Percentiles rank a stretch among this genome's conserved stretches.
These are phyloP conservation scores for Mactromeris polynyma DNA, from an alignment of 2,888 invertebrate species.

Conservation along the genomic window DNA sequence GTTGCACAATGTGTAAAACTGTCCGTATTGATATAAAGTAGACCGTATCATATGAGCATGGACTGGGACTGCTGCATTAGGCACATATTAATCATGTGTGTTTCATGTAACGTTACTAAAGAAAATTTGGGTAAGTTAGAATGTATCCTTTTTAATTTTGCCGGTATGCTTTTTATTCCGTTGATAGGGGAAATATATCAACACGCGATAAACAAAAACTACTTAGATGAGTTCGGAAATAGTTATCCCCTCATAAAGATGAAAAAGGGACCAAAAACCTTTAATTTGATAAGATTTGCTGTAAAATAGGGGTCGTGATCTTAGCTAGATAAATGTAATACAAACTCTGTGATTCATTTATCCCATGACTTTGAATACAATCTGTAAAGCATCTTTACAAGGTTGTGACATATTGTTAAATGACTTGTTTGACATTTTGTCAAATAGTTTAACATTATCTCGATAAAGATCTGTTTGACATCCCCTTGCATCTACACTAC, in stretches of 20 bases:
- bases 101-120: too few relatives aligned
- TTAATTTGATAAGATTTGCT: neutral
- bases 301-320: slow-evolving; percentile 12
- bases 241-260: neutral
- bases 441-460: slow-evolving; percentile 55
- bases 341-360: slow-evolving; percentile 13
- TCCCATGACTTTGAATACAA: slow-evolving; percentile 28
- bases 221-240: neutral
- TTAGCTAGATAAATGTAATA: slow-evolving; percentile 9
- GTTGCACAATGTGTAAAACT: too few relatives aligned
- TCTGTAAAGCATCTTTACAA: slow-evolving; percentile 24
- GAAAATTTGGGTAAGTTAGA: too few relatives aligned
- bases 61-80: too few relatives aligned
- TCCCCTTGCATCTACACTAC: neutral
- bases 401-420: slow-evolving; percentile 48
- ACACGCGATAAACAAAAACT: neutral
- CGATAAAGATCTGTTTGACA: neutral
- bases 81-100: too few relatives aligned
- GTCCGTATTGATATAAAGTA: too few relatives aligned
- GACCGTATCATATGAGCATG: too few relatives aligned
- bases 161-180: too few relatives aligned
- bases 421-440: slow-evolving; percentile 46
- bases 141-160: too few relatives aligned
- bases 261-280: neutral
- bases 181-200: too few relatives aligned